These are phyloP conservation scores for Drosophila mettleri DNA, from an alignment of 2,888 invertebrate species.

Conservation along the genomic window DNA sequence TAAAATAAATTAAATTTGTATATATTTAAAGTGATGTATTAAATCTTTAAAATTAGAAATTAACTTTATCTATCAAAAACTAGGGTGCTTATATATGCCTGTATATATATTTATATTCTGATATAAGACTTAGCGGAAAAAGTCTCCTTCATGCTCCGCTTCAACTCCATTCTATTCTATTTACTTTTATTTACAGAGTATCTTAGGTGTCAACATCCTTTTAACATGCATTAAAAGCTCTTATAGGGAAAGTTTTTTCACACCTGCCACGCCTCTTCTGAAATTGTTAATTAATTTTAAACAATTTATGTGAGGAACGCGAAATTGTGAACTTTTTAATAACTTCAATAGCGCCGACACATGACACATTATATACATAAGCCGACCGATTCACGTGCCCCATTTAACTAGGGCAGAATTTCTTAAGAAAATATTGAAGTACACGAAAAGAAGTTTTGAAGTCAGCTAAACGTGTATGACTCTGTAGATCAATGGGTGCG, in stretches of 20 bases:
- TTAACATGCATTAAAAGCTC: background rate
- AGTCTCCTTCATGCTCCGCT: background rate
- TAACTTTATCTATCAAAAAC: too few species aligned
- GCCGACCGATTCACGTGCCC: background rate
- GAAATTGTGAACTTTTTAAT: background rate
- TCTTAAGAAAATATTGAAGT: background rate
- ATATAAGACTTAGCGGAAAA: too few species aligned
- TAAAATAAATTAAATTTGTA: too few species aligned
- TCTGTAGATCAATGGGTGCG: too few species aligned
- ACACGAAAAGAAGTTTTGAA: too few species aligned
- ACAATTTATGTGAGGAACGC: background rate
- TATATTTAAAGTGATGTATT: too few species aligned
- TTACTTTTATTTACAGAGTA: background rate
- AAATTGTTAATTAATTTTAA: background rate
- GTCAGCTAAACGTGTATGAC: too few species aligned
- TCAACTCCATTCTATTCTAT: background rate
- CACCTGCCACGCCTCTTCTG: conserved; percentile 2
- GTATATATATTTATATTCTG: too few species aligned
- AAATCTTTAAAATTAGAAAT: too few species aligned
- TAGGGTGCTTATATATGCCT: too few species aligned
- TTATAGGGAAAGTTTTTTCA: background rate
- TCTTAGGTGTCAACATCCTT: background rate
- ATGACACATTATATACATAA: too few species aligned
- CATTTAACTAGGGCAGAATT: background rate
- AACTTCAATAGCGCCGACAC: background rate